Base-by-base conservation (phyloP, 1,140 invertebrate species). In the Drosophila mojavensis region DNA sequence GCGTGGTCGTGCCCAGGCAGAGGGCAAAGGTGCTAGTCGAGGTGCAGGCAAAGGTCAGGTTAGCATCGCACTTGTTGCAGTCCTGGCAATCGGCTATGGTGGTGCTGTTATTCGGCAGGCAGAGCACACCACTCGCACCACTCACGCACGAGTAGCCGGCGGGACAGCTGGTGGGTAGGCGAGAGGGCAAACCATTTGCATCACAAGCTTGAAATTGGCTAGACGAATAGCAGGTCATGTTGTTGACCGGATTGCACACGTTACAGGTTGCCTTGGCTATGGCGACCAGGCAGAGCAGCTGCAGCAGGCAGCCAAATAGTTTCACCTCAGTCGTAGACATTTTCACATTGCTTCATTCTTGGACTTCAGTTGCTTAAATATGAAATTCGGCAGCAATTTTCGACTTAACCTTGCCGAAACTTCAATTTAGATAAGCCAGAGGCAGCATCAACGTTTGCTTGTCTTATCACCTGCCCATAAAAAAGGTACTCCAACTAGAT, bases 1-100 rank as follows among this genome's bases (percentile, higher is more conserved):
- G 69, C 26, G 55, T 58, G 7, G 20, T 33, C 17, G 77, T 83
- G 51, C 88, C 88, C 51, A 86, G 63, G 51, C 91, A 92, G 26
- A 91, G 69, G 0, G 88, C 79, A 53, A 86, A 92, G 43, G 65
- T 86, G 17, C 50, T 64, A 15, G 73, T 63, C 7, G 79, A 76
- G 4, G 91, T 92, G 70, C 91, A 92, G 61, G 91, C 91, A 39
- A 92, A 92, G 0, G 75, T 86, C 5, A 59, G 45, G 28, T 2
- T 85, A 0, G 64, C 28, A 45, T 91, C 84, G 45, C 91, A 92
- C 61, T 60, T 83, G 69, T 86, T 79, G 71, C 91, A 92, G 6
- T 77, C 69, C 65, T 61, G 65, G 17, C 90, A 91, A n/a, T 72
- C 73, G 3, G 56, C 67, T 0, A 13, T 24, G 17, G 53, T 9